These are phyloP conservation scores for Chelidonichthys spinosus DNA, from an alignment of 2,797 vertebrate genomes.

Conservation along the genomic window DNA sequence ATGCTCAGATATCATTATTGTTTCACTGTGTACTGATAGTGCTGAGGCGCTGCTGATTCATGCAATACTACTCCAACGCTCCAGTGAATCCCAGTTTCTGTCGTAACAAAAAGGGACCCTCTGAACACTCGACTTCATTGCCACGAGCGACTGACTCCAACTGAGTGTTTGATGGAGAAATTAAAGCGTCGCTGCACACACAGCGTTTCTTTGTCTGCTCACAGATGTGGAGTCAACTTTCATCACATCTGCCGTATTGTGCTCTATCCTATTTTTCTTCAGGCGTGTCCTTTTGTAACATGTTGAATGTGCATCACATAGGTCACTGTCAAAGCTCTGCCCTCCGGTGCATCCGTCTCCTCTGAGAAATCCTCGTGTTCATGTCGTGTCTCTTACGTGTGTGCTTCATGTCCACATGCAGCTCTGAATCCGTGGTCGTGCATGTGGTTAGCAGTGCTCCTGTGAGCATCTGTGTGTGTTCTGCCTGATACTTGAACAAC, in stretches of 20 bases:
- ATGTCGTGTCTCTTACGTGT: conserved; percentile 17
- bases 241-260: conserved; percentile 49
- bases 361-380: conserved; percentile 35
- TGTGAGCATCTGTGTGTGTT: conserved; percentile 30
- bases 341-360: conserved; percentile 45
- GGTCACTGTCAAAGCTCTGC: conserved; percentile 38
- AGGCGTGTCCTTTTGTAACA: conserved; percentile 59
- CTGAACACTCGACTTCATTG: conserved; percentile 14
- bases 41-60: conserved; percentile 26
- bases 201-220: conserved; percentile 32
- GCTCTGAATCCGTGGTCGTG: background rate
- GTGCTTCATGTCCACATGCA: background rate
- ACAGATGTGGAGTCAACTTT: conserved; percentile 43
- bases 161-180: conserved; percentile 51
- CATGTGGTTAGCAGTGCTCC: conserved; percentile 13
- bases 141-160: conserved; percentile 32
- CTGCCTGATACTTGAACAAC: conserved; percentile 29
- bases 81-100: conserved; percentile 13
- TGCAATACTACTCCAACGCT: conserved; percentile 17
- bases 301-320: conserved; percentile 52
- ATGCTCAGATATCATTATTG: conserved; percentile 25
- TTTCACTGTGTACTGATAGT: conserved; percentile 23
- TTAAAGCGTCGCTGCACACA: conserved; percentile 38
- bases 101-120: conserved; percentile 10
- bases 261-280: conserved; percentile 56